Evolutionary conservation across 2,888 invertebrate genomes (phyloP).

Genomic region (Notodonta dromedarius): DNA sequence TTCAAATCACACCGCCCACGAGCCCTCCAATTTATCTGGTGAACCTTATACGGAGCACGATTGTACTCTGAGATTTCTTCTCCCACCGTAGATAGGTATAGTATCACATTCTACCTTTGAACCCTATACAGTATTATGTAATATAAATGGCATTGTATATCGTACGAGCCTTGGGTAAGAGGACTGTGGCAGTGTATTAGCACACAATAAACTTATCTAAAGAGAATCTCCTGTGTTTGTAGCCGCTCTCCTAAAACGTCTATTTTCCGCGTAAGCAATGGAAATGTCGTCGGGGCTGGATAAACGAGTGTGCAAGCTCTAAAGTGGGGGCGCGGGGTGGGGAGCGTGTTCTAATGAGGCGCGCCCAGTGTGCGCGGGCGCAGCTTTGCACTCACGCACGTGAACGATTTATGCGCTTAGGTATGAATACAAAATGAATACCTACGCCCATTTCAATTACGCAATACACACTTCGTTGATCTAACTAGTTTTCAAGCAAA

Average conservation of each 20-base stretch:
- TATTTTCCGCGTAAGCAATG: constrained; percentile 75
- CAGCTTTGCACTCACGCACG: constrained; percentile 64
- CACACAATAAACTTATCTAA: constrained; percentile 76
- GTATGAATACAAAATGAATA: constrained; percentile 67
- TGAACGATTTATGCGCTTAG: constrained; percentile 60
- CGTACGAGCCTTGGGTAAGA: constrained; percentile 46
- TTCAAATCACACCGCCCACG: constrained; percentile 80
- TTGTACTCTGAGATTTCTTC: constrained; percentile 55
- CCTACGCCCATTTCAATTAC: constrained; percentile 67
- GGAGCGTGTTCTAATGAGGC: constrained; percentile 68
- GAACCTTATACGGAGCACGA: constrained; percentile 60
- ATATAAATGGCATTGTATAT: constrained; percentile 37
- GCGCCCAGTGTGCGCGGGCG: constrained; percentile 65
- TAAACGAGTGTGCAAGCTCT: constrained; percentile 71
- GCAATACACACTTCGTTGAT: constrained; percentile 38
- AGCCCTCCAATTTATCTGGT: constrained; percentile 69
- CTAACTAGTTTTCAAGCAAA: constrained; percentile 23
- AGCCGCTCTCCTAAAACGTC: constrained; percentile 73
- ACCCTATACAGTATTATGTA: constrained; percentile 34
- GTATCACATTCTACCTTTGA: constrained; percentile 38
- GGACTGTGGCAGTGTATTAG: constrained; percentile 65
- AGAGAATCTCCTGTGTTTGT: constrained; percentile 65
- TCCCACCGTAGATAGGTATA: constrained; percentile 40
- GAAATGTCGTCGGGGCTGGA: constrained; percentile 72
- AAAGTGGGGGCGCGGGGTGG: constrained; percentile 42